phyloP scores from a whole-genome alignment of 2,113 vertebrate species.

The Clupea harengus region DNA sequence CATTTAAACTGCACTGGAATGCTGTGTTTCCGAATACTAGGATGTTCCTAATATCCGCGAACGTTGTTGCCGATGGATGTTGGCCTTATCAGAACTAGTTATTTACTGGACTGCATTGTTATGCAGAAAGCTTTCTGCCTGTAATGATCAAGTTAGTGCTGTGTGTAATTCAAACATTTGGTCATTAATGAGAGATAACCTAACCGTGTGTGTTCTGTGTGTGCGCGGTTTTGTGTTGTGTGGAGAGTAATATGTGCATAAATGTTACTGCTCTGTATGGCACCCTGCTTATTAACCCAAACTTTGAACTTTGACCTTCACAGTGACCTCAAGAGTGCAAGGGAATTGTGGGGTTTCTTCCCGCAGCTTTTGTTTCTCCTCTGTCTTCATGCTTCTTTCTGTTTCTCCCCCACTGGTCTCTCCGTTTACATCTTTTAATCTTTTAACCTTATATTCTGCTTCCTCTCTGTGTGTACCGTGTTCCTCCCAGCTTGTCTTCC shows the following conservation, averaged over 20 bases:
- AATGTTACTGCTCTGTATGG: constrained; percentile 21
- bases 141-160: neutral
- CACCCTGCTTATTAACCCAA: constrained; percentile 17
- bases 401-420: neutral
- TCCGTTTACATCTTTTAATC: constrained; percentile 9
- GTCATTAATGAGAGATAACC: neutral
- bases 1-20: too few relatives aligned
- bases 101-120: neutral
- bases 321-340: neutral
- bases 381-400: neutral
- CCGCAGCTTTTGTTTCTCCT: constrained; percentile 44
- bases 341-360: constrained; percentile 39
- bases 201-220: neutral
- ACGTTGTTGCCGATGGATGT: too few relatives aligned
- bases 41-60: too few relatives aligned
- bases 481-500: constrained; percentile 18
- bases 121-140: neutral
- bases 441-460: constrained; percentile 32
- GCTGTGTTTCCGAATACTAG: too few relatives aligned
- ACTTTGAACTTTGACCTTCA: neutral
- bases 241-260: constrained; percentile 27
- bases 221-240: constrained; percentile 32
- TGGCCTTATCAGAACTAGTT: neutral
- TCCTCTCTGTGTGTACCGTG: constrained; percentile 50
- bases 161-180: neutral